Conservation (phyloP, 2,797 vertebrate genomes). For the Halcyon badia region DNA sequence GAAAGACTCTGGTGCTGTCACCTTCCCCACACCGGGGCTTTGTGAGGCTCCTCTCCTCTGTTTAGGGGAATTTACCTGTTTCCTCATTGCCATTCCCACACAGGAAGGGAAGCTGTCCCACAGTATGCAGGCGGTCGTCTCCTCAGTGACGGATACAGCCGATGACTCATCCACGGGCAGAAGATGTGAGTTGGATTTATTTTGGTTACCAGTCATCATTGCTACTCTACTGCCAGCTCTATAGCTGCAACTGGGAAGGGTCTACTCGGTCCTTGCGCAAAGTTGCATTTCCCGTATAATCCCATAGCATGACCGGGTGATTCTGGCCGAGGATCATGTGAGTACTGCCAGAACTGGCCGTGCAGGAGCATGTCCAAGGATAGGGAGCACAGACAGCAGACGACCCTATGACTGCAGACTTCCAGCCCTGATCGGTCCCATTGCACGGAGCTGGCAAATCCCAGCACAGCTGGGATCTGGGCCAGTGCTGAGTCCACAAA, state of each 20-base stretch:
- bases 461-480: background rate
- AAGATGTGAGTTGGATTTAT: slow-evolving; percentile 61
- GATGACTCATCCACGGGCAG: background rate
- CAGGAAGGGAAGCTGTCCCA: background rate
- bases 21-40: accelerated
- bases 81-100: background rate
- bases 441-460: background rate
- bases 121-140: background rate
- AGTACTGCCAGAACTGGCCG: background rate
- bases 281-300: background rate
- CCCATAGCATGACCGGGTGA: accelerated
- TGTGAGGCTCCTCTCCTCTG: background rate
- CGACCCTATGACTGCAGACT: accelerated
- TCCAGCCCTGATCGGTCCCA: background rate
- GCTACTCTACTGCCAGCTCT: background rate
- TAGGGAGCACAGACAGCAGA: background rate
- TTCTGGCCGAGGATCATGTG: background rate
- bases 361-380: background rate
- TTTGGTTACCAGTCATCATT: background rate
- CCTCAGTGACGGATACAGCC: background rate
- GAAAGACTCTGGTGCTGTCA: background rate
- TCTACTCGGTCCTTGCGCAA: accelerated
- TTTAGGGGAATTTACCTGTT: background rate
- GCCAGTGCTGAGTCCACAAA: slow-evolving; percentile 4
- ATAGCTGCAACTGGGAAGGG: background rate